Evolutionary conservation across 2,113 vertebrate genomes (phyloP).

Genomic region (Xiphophorus hellerii): DNA sequence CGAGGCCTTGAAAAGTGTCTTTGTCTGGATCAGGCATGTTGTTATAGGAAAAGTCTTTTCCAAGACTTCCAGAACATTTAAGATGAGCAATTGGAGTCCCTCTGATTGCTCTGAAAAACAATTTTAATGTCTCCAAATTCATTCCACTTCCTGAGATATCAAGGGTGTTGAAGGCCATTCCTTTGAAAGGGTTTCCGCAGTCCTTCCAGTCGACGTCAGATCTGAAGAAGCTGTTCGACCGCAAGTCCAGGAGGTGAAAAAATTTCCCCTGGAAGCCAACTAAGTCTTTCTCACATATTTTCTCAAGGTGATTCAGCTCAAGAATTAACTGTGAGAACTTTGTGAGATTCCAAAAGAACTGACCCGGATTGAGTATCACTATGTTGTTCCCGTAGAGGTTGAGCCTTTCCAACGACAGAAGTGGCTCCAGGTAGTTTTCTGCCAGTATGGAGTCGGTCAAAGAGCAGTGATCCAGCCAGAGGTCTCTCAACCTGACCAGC

Average conservation of each 20-base stretch:
- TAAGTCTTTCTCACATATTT: slow-evolving; percentile 84
- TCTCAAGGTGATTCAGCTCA: slow-evolving; percentile 74
- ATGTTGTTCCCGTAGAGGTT: slow-evolving; percentile 81
- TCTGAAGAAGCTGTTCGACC: slow-evolving; percentile 29
- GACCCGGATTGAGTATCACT: slow-evolving; percentile 76
- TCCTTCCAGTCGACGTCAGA: slow-evolving; percentile 59
- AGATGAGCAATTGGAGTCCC: slow-evolving; percentile 80
- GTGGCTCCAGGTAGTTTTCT: slow-evolving; percentile 80
- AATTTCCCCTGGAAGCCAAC: slow-evolving; percentile 82
- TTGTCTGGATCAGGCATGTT: slow-evolving; percentile 83
- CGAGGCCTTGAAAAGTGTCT: slow-evolving; percentile 83
- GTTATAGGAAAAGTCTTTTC: slow-evolving; percentile 78
- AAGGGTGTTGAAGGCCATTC: slow-evolving; percentile 74
- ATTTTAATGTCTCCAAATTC: not conserved
- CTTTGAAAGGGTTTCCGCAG: slow-evolving; percentile 86
- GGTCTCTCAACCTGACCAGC: slow-evolving; percentile 71
- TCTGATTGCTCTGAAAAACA: slow-evolving; percentile 77
- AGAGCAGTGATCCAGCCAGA: slow-evolving; percentile 75
- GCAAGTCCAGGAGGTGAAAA: slow-evolving; percentile 76
- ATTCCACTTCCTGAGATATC: slow-evolving; percentile 78
- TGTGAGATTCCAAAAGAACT: slow-evolving; percentile 81
- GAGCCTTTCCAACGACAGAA: slow-evolving; percentile 80
- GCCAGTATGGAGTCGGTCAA: slow-evolving; percentile 80
- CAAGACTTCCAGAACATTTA: slow-evolving; percentile 66
- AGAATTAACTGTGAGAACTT: slow-evolving; percentile 78